A percentile compares a stretch with the other conserved stretches of the same genome.
Evolutionary conservation across 37 sponge, comb jelly and placozoan genomes (phyloP).

Genomic region (Agelas oroides): DNA sequence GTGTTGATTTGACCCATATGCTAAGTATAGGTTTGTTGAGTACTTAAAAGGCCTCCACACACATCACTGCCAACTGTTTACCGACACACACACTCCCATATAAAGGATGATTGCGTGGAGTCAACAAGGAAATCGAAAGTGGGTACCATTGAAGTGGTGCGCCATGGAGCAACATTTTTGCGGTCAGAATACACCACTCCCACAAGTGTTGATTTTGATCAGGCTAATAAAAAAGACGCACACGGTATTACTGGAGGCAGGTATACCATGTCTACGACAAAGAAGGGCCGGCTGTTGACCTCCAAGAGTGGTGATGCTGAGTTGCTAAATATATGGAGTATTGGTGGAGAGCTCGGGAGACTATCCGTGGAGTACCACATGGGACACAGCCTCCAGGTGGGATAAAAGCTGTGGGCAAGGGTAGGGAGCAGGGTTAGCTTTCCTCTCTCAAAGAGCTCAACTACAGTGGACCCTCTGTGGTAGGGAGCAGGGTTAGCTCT

Average conservation of each 20-base stretch:
- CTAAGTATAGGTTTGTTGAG: too few species aligned
- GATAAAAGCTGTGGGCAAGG: background rate
- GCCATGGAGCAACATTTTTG: background rate
- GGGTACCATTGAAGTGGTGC: conserved; percentile 28
- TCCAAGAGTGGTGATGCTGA: background rate
- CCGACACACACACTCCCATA: too few species aligned
- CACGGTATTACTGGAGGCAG: background rate
- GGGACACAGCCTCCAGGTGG: conserved; percentile 23
- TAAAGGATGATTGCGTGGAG: too few species aligned
- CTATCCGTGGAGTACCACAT: conserved; percentile 20
- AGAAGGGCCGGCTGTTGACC: background rate
- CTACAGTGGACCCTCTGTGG: too few species aligned
- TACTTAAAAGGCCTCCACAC: too few species aligned
- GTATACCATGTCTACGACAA: conserved; percentile 15
- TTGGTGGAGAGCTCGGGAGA: background rate
- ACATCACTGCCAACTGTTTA: too few species aligned
- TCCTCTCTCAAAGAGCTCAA: too few species aligned
- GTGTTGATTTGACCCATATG: too few species aligned
- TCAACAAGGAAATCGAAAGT: background rate
- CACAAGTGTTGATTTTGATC: background rate
- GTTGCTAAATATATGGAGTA: background rate
- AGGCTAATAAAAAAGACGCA: conserved; percentile 30
- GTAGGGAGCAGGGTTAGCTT: too few species aligned
- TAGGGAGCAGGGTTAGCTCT: too few species aligned
- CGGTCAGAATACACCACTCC: background rate